Evolutionary conservation across 2,113 vertebrate species (phyloP).

Genomic region (Hemicordylus capensis): DNA sequence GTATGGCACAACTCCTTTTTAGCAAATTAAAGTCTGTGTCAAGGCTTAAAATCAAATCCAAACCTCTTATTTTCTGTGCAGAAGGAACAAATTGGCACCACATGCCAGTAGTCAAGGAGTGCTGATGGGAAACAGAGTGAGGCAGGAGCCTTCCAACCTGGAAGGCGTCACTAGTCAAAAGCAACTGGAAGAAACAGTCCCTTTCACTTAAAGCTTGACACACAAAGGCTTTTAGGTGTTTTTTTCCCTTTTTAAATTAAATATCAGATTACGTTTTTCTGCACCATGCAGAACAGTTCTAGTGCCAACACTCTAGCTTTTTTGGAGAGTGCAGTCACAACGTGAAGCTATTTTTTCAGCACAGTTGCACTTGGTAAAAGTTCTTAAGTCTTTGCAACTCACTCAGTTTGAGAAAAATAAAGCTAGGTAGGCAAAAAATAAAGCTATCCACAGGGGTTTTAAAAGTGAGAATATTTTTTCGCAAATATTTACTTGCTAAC

Average conservation of each 20-base stretch:
- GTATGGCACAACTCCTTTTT: slow-evolving; percentile 74
- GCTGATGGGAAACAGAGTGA: slow-evolving; percentile 77
- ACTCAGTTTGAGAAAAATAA: slow-evolving; percentile 42
- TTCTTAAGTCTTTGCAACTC: slow-evolving; percentile 52
- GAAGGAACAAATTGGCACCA: slow-evolving; percentile 81
- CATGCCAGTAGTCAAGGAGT: slow-evolving; percentile 71
- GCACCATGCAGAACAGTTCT: slow-evolving; percentile 67
- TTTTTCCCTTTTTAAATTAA: slow-evolving; percentile 44
- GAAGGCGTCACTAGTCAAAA: slow-evolving; percentile 70
- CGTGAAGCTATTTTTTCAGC: slow-evolving; percentile 71
- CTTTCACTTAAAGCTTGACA: slow-evolving; percentile 71
- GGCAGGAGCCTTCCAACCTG: slow-evolving; percentile 68
- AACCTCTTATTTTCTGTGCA: slow-evolving; percentile 73
- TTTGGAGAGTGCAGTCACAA: slow-evolving; percentile 74
- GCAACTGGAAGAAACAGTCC: slow-evolving; percentile 72
- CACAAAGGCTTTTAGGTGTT: slow-evolving; percentile 65
- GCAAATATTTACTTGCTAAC: background rate
- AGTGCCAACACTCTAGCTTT: slow-evolving; percentile 69
- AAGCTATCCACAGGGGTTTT: slow-evolving; percentile 3
- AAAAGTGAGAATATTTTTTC: slow-evolving; percentile 6
- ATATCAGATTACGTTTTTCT: slow-evolving; percentile 67
- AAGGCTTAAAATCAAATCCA: slow-evolving; percentile 79
- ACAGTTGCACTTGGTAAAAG: slow-evolving; percentile 62
- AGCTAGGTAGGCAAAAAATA: slow-evolving; percentile 38
- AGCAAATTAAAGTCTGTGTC: slow-evolving; percentile 81